Conservation (phyloP, 2,797 vertebrate genomes). For the Parambassis ranga region DNA sequence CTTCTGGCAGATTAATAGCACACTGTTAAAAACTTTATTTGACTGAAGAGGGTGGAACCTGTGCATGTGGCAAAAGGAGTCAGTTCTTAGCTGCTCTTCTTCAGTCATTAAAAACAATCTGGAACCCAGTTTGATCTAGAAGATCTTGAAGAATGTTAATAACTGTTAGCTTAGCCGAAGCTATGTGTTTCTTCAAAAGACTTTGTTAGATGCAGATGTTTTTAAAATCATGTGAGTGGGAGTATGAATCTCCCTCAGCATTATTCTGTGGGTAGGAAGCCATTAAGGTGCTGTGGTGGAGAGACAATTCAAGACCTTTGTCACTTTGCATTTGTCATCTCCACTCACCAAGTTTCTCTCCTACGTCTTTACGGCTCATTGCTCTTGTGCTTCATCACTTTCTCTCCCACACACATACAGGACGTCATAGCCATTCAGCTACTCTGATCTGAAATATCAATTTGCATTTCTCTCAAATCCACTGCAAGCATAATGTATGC, state of each 20-base stretch:
- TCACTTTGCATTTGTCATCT: constrained; percentile 43
- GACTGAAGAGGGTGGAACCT: constrained; percentile 3
- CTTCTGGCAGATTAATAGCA: constrained; percentile 58
- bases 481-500: constrained; percentile 9
- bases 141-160: too few species aligned
- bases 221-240: constrained; percentile 30
- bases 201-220: neutral
- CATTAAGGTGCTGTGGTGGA: constrained; percentile 36
- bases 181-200: constrained; percentile 12
- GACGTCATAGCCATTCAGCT: neutral
- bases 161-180: too few species aligned
- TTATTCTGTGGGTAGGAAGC: constrained; percentile 31
- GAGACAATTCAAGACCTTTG: constrained; percentile 38
- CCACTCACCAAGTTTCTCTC: constrained; percentile 24
- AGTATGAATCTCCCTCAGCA: neutral
- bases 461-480: constrained; percentile 54
- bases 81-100: constrained; percentile 6
- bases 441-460: constrained; percentile 50
- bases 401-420: neutral
- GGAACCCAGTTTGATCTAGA: neutral
- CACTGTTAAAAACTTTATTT: constrained; percentile 26
- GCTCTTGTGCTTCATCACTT: constrained; percentile 14
- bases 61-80: neutral
- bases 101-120: constrained; percentile 2
- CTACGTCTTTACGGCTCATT: constrained; percentile 45